Conservation (phyloP, 2,113 vertebrate genomes). For the Meles meles region DNA sequence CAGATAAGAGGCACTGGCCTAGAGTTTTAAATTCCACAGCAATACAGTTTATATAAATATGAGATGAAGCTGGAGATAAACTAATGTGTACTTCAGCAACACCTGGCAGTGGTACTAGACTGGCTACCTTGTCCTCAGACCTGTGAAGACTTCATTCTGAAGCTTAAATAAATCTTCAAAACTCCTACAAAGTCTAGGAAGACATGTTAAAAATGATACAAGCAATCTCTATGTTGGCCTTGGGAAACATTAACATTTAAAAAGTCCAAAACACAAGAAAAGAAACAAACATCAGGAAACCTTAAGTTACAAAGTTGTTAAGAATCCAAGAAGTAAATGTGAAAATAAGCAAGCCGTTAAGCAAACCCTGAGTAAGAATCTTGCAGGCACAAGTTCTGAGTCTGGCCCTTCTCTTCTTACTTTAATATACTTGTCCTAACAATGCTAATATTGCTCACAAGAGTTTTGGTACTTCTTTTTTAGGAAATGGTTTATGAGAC, state of each 20-base stretch:
- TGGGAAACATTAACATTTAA: not conserved
- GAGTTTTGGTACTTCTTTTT: not conserved
- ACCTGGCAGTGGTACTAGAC: not conserved
- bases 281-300: not conserved
- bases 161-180: constrained; percentile 3
- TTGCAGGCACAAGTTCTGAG: not conserved
- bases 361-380: not conserved
- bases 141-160: not conserved
- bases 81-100: not conserved
- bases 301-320: not conserved
- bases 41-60: not conserved
- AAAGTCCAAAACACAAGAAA: not conserved
- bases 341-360: not conserved
- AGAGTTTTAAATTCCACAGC: not conserved
- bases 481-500: not conserved
- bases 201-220: not conserved
- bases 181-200: not conserved
- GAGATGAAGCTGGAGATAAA: not conserved
- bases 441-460: not conserved
- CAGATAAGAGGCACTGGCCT: not conserved
- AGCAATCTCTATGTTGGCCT: not conserved
- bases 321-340: not conserved
- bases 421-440: not conserved
- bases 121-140: not conserved
- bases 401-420: not conserved